Evolutionary conservation across 2,113 vertebrate species (phyloP).

Genomic region (Mustela lutreola): DNA sequence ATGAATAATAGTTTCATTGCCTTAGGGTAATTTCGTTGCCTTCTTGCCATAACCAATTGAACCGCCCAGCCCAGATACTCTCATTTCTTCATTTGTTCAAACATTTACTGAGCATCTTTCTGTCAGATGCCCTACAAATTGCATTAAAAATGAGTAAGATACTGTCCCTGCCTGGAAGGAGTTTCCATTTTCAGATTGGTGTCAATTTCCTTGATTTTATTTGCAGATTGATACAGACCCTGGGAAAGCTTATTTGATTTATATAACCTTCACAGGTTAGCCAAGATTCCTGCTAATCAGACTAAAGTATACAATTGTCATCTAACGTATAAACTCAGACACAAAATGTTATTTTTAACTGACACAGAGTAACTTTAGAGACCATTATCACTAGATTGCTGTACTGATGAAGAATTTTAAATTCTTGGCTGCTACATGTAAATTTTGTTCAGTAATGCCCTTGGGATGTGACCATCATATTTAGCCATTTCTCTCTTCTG

Average conservation of each 20-base stretch:
- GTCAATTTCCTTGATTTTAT: conserved; percentile 39
- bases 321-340: neutral
- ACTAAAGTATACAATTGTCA: neutral
- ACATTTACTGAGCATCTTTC: neutral
- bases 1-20: neutral
- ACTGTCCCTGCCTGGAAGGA: neutral
- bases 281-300: neutral
- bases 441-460: neutral
- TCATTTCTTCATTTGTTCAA: neutral
- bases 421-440: conserved; percentile 22
- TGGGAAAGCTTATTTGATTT: conserved; percentile 50
- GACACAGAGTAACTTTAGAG: neutral
- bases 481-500: neutral
- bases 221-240: neutral
- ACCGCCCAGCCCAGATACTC: neutral
- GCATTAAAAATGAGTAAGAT: neutral
- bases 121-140: neutral
- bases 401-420: neutral
- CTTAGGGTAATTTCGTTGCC: conserved; percentile 1
- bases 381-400: neutral
- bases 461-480: neutral
- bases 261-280: conserved; percentile 2
- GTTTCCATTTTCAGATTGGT: neutral
- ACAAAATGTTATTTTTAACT: neutral
- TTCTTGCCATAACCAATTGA: neutral